Conservation (phyloP, 1,140 invertebrate species). For the Hyles vespertilio region DNA sequence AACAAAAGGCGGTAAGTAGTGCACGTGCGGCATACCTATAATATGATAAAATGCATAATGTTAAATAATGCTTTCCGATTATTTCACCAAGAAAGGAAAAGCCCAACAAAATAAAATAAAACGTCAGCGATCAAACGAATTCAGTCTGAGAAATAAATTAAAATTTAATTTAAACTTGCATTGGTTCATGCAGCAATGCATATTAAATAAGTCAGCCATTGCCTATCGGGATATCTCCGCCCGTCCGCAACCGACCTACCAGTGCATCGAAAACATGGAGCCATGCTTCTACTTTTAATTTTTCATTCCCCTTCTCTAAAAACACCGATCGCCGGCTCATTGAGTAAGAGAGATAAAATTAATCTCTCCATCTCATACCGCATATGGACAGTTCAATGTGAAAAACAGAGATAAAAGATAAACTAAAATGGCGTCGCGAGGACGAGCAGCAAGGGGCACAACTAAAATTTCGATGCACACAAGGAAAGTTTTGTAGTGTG, state of each 20-base stretch:
- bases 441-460: constrained; percentile 37
- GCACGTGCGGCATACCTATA: too few species aligned
- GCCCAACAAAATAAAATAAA: not conserved
- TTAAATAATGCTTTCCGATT: too few species aligned
- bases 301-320: constrained; percentile 66
- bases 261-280: constrained; percentile 23
- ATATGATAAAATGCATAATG: too few species aligned
- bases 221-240: constrained; percentile 13
- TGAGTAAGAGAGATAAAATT: constrained; percentile 41
- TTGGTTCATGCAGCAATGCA: too few species aligned
- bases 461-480: constrained; percentile 52
- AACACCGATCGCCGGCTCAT: constrained; percentile 36
- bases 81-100: not conserved
- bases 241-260: constrained; percentile 16
- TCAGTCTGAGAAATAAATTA: too few species aligned
- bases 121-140: not conserved
- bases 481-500: constrained; percentile 36
- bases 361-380: constrained; percentile 31
- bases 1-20: too few species aligned
- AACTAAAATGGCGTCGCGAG: constrained; percentile 64
- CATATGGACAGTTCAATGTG: constrained; percentile 20
- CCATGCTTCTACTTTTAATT: constrained; percentile 49
- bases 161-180: too few species aligned
- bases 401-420: constrained; percentile 44
- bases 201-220: not conserved